phyloP scores from a whole-genome alignment of 2,888 invertebrate species.

The Itoplectis maculator region DNA sequence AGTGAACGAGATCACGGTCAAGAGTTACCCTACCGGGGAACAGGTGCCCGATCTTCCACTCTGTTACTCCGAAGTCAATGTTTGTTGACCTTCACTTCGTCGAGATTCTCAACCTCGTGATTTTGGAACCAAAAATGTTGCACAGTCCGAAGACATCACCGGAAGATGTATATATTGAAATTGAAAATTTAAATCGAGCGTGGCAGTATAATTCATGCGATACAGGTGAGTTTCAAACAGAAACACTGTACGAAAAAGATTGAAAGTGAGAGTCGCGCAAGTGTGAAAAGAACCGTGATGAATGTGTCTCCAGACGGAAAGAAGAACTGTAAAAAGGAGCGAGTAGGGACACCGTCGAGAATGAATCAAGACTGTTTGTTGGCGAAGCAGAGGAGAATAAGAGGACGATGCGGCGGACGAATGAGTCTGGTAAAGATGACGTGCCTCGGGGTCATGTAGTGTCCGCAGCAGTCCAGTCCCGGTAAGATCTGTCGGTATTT shows the following conservation, averaged over 20 bases:
- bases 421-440: slow-evolving; percentile 57
- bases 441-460: slow-evolving; percentile 56
- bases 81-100: slow-evolving; percentile 5
- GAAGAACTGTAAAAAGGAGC: slow-evolving; percentile 8
- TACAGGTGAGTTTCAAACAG: not conserved
- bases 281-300: slow-evolving; percentile 4
- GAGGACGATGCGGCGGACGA: slow-evolving; percentile 50
- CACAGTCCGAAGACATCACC: not conserved
- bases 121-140: slow-evolving; percentile 19
- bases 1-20: not conserved
- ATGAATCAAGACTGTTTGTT: slow-evolving; percentile 42
- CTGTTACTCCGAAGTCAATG: not conserved
- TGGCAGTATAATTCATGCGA: not conserved
- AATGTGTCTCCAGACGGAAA: slow-evolving; percentile 27
- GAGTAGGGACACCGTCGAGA: slow-evolving; percentile 43
- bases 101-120: not conserved
- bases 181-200: not conserved
- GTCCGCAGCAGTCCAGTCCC: not conserved
- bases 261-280: slow-evolving; percentile 28
- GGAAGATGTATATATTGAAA: not conserved
- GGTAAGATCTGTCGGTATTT: slow-evolving; percentile 54
- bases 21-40: not conserved
- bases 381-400: slow-evolving; percentile 39
- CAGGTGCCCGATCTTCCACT: not conserved
- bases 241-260: not conserved